Conservation (phyloP, 1,140 invertebrate species). For the Oryctes rhinoceros region DNA sequence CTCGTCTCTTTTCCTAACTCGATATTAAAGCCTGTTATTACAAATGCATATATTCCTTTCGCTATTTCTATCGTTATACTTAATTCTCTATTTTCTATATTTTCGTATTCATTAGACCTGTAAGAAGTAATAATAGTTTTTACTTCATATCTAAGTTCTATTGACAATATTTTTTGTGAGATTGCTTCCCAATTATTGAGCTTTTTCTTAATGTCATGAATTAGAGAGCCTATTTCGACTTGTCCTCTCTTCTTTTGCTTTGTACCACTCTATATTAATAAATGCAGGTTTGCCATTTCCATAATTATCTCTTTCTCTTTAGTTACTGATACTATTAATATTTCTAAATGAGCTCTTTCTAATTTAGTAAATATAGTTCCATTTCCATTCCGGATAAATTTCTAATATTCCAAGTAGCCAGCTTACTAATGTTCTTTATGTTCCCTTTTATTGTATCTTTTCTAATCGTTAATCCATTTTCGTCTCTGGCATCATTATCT, state of each 20-base stretch:
- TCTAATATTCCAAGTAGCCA: slow-evolving; percentile 45
- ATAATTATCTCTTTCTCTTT: slow-evolving; percentile 39
- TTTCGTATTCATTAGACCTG: slow-evolving; percentile 40
- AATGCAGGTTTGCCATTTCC: slow-evolving; percentile 16
- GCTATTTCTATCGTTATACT: slow-evolving; percentile 2
- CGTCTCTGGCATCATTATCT: background rate
- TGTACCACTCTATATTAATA: slow-evolving; percentile 41
- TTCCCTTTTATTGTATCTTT: no score
- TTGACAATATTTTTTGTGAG: slow-evolving; percentile 38
- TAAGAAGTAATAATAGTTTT: slow-evolving; percentile 29
- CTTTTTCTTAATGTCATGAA: slow-evolving; percentile 21
- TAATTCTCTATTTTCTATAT: slow-evolving; percentile 38
- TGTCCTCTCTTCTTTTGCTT: background rate
- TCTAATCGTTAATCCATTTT: background rate
- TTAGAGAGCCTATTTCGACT: slow-evolving; percentile 39
- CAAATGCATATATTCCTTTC: slow-evolving; percentile 11
- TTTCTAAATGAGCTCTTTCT: slow-evolving; percentile 39
- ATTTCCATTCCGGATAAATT: slow-evolving; percentile 40
- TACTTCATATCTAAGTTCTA: slow-evolving; percentile 17
- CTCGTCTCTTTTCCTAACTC: slow-evolving; percentile 1
- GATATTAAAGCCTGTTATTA: slow-evolving; percentile 16
- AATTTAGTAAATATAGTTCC: slow-evolving; percentile 40
- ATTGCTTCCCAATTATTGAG: slow-evolving; percentile 31
- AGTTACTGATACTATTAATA: slow-evolving; percentile 41
- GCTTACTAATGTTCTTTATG: background rate